Base-by-base conservation (phyloP, 1,140 invertebrate species). In the Steinernema feltiae region DNA sequence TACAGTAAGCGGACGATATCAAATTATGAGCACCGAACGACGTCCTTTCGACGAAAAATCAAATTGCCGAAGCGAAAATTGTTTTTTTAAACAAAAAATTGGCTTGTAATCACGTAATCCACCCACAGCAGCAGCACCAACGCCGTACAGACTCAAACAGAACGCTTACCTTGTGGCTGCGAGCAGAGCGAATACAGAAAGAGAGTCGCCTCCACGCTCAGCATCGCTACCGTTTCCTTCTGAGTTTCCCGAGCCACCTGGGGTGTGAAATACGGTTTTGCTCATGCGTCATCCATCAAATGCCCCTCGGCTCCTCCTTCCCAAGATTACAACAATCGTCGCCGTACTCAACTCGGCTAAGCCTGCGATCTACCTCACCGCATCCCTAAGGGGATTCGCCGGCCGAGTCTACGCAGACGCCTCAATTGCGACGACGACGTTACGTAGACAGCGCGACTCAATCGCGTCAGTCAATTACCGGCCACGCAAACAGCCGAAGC, bases 211-310 rank as follows among this genome's bases (percentile, higher is more conserved):
- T 63, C 24, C 53, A 27, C 53, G 24, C 53, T 12, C 53, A 63
- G 3, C 53, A 63, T 63, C 53, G 2, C 53, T 63, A 63, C 24
- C 53, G 53, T 63, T 63, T 63, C 53, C 15, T 27, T 27, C 53
- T 41, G n/a, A n/a, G n/a, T 41, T 41, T 18, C 18, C 24, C 53
- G 53, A 17, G 7, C 24, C 53, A 63, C 53, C 24, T 27, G 53
- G 24, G 24, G 53, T 63, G 53, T 63, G 7, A 63, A 63, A 63
- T 63, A 63, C 24, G 53, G 53, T 63, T 27, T 63, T 27, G 7
- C 24, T 27, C 53, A 15, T 63, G 53, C 53, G 53, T 63, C 53
- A 63, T 63, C 53, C 53, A 63, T 63, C 53, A 63, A 46, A 63
- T 21, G 24, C 53, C 53, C 24, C 53, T 63, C 24, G 2, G 15